A percentile compares a stretch with the other conserved stretches of the same genome.
Conservation (phyloP, 1,140 invertebrate genomes). For the Drosophila subobscura region DNA sequence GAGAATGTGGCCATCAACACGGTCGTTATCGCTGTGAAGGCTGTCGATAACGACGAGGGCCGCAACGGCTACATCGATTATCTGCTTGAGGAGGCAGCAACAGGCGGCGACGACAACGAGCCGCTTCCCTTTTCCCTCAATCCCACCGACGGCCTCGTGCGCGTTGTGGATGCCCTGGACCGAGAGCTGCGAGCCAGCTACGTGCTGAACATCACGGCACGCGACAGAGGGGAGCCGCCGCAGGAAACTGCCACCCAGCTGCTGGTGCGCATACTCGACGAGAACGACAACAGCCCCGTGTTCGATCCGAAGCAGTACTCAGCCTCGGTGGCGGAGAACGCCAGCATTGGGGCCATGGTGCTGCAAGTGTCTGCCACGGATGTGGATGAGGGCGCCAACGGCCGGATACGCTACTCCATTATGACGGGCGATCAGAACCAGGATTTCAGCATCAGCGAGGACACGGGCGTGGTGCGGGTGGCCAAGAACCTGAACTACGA, state of each 20-base stretch:
- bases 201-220: constrained; percentile 91
- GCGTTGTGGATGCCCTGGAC: constrained; percentile 92
- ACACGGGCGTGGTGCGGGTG: constrained; percentile 93
- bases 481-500: constrained; percentile 97
- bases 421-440: constrained; percentile 94
- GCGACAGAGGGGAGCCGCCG: constrained; percentile 94
- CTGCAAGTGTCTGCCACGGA: constrained; percentile 96
- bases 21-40: constrained; percentile 95
- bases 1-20: constrained; percentile 96
- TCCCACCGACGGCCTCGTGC: constrained; percentile 92
- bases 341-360: constrained; percentile 95
- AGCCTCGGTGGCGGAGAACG: constrained; percentile 94
- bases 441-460: constrained; percentile 95
- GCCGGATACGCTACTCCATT: constrained; percentile 94
- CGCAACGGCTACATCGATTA: constrained; percentile 97
- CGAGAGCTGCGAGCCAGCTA: constrained; percentile 93
- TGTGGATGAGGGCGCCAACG: constrained; percentile 94
- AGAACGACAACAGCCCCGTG: constrained; percentile 96
- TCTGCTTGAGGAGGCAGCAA: constrained; percentile 86
- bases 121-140: constrained; percentile 92
- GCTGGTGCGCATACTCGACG: constrained; percentile 91
- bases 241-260: constrained; percentile 89
- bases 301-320: constrained; percentile 95
- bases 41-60: constrained; percentile 96
- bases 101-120: background rate